Evolutionary conservation across 2,113 vertebrate species (phyloP), one percentile per base, ranked within the genome.

Genomic region (Dicentrarchus labrax): DNA sequence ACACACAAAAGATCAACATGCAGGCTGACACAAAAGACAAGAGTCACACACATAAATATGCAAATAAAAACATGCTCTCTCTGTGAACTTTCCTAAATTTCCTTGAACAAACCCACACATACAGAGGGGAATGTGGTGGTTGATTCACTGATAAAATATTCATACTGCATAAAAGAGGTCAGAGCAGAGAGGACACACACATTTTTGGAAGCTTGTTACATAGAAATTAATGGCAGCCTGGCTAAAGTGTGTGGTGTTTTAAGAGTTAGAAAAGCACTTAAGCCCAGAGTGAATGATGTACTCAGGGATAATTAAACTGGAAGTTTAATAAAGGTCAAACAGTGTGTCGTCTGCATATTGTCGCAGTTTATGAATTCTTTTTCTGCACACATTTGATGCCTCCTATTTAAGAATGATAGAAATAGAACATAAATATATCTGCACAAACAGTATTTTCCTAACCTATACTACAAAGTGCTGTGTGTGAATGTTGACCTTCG

Each of bases 271-370:
- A 67, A 65, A 66, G 54, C 64, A 39, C 8, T 45, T 10, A 69
- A 71, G 41, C 48, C 21, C n/a, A 30, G 12, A 7, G 48, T 74
- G 36, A 68, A 9, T 60, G 45, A 67, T 41, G 30, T 53, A n/a
- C 43, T 53, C 15, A 16, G 24, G 19, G 22, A 54, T 54, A 54
- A 74, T 62, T 36, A 70, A 54, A 82, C 2, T 36, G 43, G 70
- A 75, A 19, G 36, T 76, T 41, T 50, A 43, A 39, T 43, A 64
- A 62, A 57, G 60, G 71, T 76, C 61, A 77, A 62, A 75, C 56
- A 12, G 24, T 12, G 43, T 16, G 51, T 64, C 30, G 7, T 54
- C 22, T 59, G 66, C n/a, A 79, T 41, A 62, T 12, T 36, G 66
- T 30, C 56, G 24, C n/a, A 62, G 11, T 5, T 51, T 41, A 4